Percentiles rank a stretch among this genome's conserved stretches.
Conservation (phyloP, 2,888 invertebrate species). For the Lasioglossum leucozonium region DNA sequence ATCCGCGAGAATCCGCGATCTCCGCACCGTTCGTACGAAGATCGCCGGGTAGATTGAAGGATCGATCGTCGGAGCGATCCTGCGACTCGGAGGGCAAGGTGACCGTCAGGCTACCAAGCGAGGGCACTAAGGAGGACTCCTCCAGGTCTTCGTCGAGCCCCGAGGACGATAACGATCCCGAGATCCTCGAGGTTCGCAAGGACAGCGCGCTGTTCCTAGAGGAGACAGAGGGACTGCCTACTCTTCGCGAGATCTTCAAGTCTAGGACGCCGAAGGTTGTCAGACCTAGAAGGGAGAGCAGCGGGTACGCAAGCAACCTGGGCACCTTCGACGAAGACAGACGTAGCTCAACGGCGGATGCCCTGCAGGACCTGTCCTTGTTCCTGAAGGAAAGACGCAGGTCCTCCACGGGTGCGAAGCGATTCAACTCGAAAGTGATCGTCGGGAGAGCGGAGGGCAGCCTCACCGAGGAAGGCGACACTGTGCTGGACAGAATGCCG, state of each 20-base stretch:
- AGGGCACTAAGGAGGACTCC: conserved; percentile 24
- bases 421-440: conserved; percentile 54
- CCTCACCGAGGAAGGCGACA: conserved; percentile 46
- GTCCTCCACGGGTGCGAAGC: conserved; percentile 68
- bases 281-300: conserved; percentile 78
- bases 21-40: not conserved
- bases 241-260: conserved; percentile 59
- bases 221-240: conserved; percentile 67
- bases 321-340: conserved; percentile 81
- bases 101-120: conserved; percentile 24
- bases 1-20: not conserved
- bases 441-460: conserved; percentile 56
- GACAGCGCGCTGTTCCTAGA: conserved; percentile 79
- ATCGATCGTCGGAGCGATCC: not conserved
- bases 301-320: conserved; percentile 79
- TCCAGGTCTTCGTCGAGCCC: conserved; percentile 50
- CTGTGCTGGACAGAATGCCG: conserved; percentile 72
- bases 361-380: conserved; percentile 60
- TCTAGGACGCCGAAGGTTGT: conserved; percentile 55
- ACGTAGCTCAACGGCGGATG: conserved; percentile 67
- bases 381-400: conserved; percentile 67
- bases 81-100: conserved; percentile 4
- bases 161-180: conserved; percentile 66
- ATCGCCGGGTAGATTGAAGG: not conserved
- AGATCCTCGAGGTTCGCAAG: conserved; percentile 72